These are phyloP conservation scores for Nycticebus coucang DNA, from an alignment of 2,113 vertebrate genomes.

Conservation along the genomic window DNA sequence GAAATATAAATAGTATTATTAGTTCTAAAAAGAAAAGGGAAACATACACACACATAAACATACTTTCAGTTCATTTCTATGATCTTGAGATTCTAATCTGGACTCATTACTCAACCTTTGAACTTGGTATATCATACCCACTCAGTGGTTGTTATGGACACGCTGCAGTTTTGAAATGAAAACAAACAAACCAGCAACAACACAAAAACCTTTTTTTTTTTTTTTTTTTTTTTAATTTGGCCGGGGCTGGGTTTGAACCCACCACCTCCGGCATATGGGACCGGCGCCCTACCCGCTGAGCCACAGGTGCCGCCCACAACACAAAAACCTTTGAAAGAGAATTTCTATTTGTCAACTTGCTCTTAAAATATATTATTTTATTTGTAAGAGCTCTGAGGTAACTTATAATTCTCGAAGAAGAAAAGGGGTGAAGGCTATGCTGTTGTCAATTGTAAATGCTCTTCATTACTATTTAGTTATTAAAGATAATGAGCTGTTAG, in stretches of 20 bases:
- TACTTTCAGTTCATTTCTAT: not conserved
- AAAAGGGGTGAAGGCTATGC: not conserved
- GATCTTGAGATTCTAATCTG: not conserved
- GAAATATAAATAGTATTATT: not conserved
- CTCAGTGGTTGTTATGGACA: not conserved
- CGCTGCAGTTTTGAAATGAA: not conserved
- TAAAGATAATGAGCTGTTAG: not conserved
- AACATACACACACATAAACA: not conserved
- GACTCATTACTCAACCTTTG: not conserved
- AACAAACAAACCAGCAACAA: not conserved
- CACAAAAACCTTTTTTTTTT: not conserved
- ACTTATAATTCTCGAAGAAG: not conserved
- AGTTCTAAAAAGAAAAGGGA: constrained; percentile 30
- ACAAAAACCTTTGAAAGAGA: not conserved
- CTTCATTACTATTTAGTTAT: constrained; percentile 10
- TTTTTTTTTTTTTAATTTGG: too few species aligned
- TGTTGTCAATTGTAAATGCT: constrained; percentile 18
- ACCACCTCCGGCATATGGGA: too few species aligned
- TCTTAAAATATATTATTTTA: not conserved
- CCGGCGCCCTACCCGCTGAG: too few species aligned
- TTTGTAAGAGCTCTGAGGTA: not conserved
- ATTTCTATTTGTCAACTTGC: not conserved
- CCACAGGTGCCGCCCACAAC: too few species aligned
- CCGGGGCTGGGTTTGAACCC: too few species aligned
- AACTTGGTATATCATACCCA: not conserved